Evolutionary conservation across 92 coral and sea anemone species (phyloP), one percentile per base, ranked within the genome.

Genomic region (Umimayanthus kanabou): DNA sequence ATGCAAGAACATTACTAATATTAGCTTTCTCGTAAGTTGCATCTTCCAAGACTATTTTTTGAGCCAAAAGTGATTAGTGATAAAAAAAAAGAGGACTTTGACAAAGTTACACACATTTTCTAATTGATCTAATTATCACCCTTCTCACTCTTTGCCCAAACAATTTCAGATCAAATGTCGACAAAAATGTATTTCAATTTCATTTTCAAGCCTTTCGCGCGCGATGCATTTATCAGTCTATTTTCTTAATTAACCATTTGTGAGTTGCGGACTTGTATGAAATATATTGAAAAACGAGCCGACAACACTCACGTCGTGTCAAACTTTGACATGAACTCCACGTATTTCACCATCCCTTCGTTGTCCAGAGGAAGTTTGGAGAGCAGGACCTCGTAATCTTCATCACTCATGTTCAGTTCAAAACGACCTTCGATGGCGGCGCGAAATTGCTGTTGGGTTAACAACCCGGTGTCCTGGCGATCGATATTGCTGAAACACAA

Each of bases 361-460:
- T 84, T 88, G 88, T 97, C 96, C 55, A 97, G 77, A 1, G 99
- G 98, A 9, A 97, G 92, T 80, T 75, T 73, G 53, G 89, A 92
- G 43, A 97, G 89, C 66, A 97, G 96, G 13, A 86, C 79, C 1
- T 94, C 98, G 65, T 85, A 97, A 26, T 95, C 99, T 42, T 91
- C 94, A 39, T 97, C 99, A 10, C 89, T 84, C 96, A 97, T 97
- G 50, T 90, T 91, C 82, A 97, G 91, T 66, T 97, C 98, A 85
- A 97, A 97, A 9, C 99, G 96, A 77, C 99, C 98, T 85, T 97
- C 99, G 53, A 97, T 88, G 72, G 99, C 99, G 39, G 99, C 99
- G 81, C 99, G 96, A 89, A 97, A 97, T 92, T 97, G 99, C 30
- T 97, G 98, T 67, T 97, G 99, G 26, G 95, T 97, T 22, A 97